These are phyloP conservation scores for Calidris pugnax DNA, from an alignment of 2,113 vertebrate genomes.

Conservation along the genomic window DNA sequence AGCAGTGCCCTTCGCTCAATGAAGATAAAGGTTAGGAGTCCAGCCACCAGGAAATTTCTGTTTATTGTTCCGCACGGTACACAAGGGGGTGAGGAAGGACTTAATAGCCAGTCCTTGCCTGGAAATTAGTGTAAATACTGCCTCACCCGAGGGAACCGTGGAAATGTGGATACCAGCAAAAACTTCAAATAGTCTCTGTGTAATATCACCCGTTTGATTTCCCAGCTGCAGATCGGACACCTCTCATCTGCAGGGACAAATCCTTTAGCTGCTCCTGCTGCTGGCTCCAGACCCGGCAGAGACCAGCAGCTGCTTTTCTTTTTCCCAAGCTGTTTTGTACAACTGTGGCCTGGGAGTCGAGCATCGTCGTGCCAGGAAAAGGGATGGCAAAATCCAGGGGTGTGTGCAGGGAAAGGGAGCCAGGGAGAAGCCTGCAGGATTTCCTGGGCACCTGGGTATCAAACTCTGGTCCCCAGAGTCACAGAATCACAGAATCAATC, in stretches of 20 bases:
- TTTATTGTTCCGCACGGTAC: slow-evolving; percentile 65
- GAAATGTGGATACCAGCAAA: slow-evolving; percentile 18
- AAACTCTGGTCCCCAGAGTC: not conserved
- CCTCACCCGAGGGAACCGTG: not conserved
- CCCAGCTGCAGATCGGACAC: not conserved
- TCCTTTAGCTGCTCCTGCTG: not conserved
- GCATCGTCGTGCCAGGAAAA: not conserved
- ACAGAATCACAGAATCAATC: too few species aligned
- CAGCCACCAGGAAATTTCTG: slow-evolving; percentile 61
- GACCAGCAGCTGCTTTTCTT: not conserved
- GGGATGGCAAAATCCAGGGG: not conserved
- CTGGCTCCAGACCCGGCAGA: rapidly evolving
- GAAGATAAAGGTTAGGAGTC: slow-evolving; percentile 71
- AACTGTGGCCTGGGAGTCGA: not conserved
- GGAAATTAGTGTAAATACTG: slow-evolving; percentile 69
- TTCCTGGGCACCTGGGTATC: not conserved
- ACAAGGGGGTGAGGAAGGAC: slow-evolving; percentile 59
- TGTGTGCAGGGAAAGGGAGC: not conserved
- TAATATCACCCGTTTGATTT: not conserved
- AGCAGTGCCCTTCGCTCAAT: slow-evolving; percentile 48
- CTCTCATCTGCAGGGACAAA: not conserved
- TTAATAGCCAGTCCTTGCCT: slow-evolving; percentile 63
- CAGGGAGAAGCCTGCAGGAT: rapidly evolving
- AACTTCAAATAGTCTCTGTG: not conserved
- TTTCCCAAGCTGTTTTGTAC: not conserved